Base-by-base conservation (phyloP, 1,140 invertebrate genomes). In the Oncopodura yosiiana region DNA sequence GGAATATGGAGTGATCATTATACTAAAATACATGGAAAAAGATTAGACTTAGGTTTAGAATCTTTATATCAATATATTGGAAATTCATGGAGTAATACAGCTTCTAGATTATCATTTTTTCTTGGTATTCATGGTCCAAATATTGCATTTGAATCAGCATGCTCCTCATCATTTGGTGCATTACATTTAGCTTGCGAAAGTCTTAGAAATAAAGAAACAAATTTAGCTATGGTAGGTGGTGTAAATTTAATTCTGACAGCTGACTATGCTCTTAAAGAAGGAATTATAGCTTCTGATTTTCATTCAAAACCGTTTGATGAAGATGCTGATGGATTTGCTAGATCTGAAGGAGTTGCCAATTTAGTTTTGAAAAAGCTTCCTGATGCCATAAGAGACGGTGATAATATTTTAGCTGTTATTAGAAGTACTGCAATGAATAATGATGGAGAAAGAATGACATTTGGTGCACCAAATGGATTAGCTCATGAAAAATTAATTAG, bases 401-500 rank as follows among this genome's bases (percentile, higher is more conserved):
- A 56, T 36, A 49, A 37, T 3, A 49, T 56, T 21, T 24, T 42
- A 6, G 48, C 53, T 11, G 32, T 56, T 26, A 44, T 56, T 19
- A 45, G 53, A 3, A 46, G 53, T 14, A 49, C 53, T 3, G 53
- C 53, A 3, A 32, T 56, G 0, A 56, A 56, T 36, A 49, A 38
- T 12, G 53, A 56, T 26, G 53, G 53, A 43, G 44, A 45, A 16
- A 44, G 43, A n/a, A 44, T 46, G 6, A 56, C 37, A 34, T 56
- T 56, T 32, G 53, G 53, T 21, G 43, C 53, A 0, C 53, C 53
- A 4, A 46, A 44, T 30, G 44, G 21, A 24, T 27, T 21, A 4
- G 37, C 43, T 26, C 77, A 78, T 63, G 74, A 74, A 29, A 58
- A 65, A 27, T 64, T 79, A 18, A 61, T 79, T 14, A 58, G 69